These are phyloP conservation scores for Macropis europaea DNA, from an alignment of 2,888 invertebrate genomes.

Conservation along the genomic window DNA sequence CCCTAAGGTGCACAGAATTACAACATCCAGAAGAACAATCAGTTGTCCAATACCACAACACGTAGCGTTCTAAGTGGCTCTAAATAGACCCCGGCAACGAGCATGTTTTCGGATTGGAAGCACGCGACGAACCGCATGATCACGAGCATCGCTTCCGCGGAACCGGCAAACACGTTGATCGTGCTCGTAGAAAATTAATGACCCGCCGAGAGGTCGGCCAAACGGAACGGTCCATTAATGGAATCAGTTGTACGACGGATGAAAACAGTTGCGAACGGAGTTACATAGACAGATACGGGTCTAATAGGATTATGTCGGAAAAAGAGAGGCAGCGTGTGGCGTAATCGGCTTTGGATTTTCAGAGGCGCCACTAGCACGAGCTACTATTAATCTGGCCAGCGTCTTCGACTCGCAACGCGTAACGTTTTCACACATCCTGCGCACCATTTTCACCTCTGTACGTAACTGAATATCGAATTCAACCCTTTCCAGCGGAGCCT, in stretches of 20 bases:
- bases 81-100: too few relatives aligned
- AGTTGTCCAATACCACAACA: too few relatives aligned
- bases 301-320: constrained; percentile 8
- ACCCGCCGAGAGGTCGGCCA: neutral
- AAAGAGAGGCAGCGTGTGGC: neutral
- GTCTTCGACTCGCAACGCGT: constrained; percentile 30
- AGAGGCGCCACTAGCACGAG: neutral
- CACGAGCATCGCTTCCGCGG: too few relatives aligned
- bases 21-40: too few relatives aligned
- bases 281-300: neutral
- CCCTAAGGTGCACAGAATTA: too few relatives aligned
- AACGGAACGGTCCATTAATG: neutral
- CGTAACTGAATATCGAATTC: constrained; percentile 63
- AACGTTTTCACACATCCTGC: constrained; percentile 35
- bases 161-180: neutral
- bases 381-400: constrained; percentile 23
- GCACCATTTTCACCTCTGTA: constrained; percentile 10
- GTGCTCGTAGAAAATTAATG: neutral
- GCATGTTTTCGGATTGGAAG: too few relatives aligned
- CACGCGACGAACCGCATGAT: too few relatives aligned
- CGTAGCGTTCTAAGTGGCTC: too few relatives aligned
- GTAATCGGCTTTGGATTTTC: constrained; percentile 42
- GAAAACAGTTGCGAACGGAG: neutral
- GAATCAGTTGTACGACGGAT: neutral
- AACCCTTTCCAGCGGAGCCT: constrained; percentile 14